Conservation (phyloP, 2,888 invertebrate genomes). For the Augochlorella aurata region DNA sequence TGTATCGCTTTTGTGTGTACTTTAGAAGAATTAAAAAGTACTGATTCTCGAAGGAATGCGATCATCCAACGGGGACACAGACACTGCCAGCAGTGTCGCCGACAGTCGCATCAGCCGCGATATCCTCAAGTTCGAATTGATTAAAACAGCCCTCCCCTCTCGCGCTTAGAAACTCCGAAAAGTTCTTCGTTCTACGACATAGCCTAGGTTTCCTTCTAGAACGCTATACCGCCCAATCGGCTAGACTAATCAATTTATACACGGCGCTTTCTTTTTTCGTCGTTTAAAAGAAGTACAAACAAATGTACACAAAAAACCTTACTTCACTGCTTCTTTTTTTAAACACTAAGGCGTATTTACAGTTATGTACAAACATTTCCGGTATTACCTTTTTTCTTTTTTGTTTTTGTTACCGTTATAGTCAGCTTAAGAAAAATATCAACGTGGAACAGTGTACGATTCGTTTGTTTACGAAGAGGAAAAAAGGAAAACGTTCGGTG, state of each 20-base stretch:
- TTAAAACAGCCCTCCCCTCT: slow-evolving; percentile 59
- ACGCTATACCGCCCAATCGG: slow-evolving; percentile 52
- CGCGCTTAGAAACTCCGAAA: slow-evolving; percentile 45
- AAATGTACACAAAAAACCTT: slow-evolving; percentile 78
- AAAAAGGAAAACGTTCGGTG: slow-evolving; percentile 54
- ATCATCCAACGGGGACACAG: slow-evolving; percentile 50
- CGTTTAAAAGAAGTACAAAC: slow-evolving; percentile 77
- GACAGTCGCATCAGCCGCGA: slow-evolving; percentile 60
- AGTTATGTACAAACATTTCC: slow-evolving; percentile 77
- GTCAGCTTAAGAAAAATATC: slow-evolving; percentile 74
- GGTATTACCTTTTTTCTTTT: background rate
- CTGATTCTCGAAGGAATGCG: slow-evolving; percentile 25
- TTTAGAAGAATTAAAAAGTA: slow-evolving; percentile 25
- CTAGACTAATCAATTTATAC: slow-evolving; percentile 62
- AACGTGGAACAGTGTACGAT: slow-evolving; percentile 71
- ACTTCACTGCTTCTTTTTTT: slow-evolving; percentile 70
- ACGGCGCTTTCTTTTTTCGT: slow-evolving; percentile 47
- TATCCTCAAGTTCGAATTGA: slow-evolving; percentile 38
- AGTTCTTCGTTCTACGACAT: slow-evolving; percentile 40
- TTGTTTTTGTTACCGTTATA: slow-evolving; percentile 46
- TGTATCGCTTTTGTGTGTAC: background rate
- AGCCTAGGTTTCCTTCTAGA: slow-evolving; percentile 55
- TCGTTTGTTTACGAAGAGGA: slow-evolving; percentile 57
- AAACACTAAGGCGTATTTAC: slow-evolving; percentile 79
- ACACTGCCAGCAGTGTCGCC: slow-evolving; percentile 78